A percentile compares a stretch with the other conserved stretches of the same genome.
Conservation (phyloP, 2,113 vertebrate species). For the Cololabis saira region DNA sequence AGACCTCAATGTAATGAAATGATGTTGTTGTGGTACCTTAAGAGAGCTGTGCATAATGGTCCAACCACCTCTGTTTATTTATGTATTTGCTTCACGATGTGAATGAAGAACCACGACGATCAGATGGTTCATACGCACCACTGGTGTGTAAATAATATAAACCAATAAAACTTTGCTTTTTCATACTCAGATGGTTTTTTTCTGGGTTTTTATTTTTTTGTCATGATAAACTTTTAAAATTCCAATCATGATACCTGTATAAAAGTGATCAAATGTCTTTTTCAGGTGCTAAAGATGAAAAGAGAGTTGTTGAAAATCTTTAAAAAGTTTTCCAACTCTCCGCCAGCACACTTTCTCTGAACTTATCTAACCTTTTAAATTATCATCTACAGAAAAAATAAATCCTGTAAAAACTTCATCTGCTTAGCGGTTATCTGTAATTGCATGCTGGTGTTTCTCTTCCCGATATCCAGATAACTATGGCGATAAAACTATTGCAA, state of each 20-base stretch:
- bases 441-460: too few species aligned
- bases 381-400: background rate
- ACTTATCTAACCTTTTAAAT: slow-evolving; percentile 24
- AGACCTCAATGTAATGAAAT: too few species aligned
- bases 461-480: too few species aligned
- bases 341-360: background rate
- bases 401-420: background rate
- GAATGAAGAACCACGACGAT: too few species aligned
- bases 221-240: slow-evolving; percentile 4
- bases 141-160: too few species aligned
- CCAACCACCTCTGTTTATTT: too few species aligned
- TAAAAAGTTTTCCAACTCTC: background rate
- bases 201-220: background rate
- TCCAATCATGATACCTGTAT: slow-evolving; percentile 29
- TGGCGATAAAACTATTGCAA: slow-evolving; percentile 1
- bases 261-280: slow-evolving; percentile 18
- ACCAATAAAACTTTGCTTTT: background rate
- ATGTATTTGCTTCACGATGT: too few species aligned
- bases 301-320: too few species aligned
- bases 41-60: too few species aligned
- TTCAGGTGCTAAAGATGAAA: background rate
- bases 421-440: too few species aligned
- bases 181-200: background rate
- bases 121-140: too few species aligned
- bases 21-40: too few species aligned